Evolutionary conservation across 1,140 invertebrate genomes (phyloP).

Genomic region (Psilanteris sp.): DNA sequence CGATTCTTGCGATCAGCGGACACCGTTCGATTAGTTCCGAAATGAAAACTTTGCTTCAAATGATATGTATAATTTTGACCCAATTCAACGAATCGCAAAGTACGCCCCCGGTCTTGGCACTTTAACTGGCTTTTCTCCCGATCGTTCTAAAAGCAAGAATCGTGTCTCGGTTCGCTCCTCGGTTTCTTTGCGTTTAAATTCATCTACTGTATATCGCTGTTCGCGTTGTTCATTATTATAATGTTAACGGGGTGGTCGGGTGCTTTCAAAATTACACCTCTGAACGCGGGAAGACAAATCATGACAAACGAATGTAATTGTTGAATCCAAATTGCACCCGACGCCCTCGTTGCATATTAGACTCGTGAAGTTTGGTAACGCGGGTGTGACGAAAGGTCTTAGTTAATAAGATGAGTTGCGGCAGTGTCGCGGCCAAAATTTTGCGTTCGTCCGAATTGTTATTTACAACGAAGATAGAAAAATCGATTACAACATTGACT

Average conservation of each 20-base stretch:
- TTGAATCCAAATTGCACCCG: conserved; percentile 5
- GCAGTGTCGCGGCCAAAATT: conserved; percentile 42
- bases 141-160: conserved; percentile 48
- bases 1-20: conserved; percentile 47
- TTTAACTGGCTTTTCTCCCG: conserved; percentile 16
- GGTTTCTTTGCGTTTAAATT: too few relatives aligned
- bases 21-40: conserved; percentile 38
- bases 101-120: conserved; percentile 37
- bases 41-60: conserved; percentile 46
- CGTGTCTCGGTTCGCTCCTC: too few relatives aligned
- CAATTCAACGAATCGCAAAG: conserved; percentile 51
- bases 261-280: conserved; percentile 18
- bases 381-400: conserved; percentile 35
- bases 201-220: conserved; percentile 46
- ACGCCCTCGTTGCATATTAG: conserved; percentile 20
- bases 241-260: conserved; percentile 21
- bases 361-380: conserved; percentile 18
- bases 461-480: conserved; percentile 57
- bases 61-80: conserved; percentile 63
- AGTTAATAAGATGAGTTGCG: conserved; percentile 32
- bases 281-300: conserved; percentile 47
- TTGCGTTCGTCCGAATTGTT: conserved; percentile 25
- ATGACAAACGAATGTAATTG: conserved; percentile 28
- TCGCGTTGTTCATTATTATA: conserved; percentile 55
- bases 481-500: conserved; percentile 46